phyloP scores from a whole-genome alignment of 2,888 invertebrate genomes.

The Rhyacophila evoluta region DNA sequence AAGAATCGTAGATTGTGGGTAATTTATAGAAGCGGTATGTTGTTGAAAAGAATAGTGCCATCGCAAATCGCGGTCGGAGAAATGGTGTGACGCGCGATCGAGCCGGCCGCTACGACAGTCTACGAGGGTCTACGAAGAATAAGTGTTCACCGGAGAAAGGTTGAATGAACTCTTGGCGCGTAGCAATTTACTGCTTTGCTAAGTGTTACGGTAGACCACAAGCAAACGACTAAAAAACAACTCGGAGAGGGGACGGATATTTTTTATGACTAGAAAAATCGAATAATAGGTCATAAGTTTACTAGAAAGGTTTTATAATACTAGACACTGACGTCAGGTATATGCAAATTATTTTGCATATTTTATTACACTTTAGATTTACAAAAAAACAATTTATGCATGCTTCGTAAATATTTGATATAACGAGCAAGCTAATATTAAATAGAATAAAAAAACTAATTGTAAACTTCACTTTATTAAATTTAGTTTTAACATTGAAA shows the following conservation, averaged over 20 bases:
- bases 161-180: slow-evolving; percentile 47
- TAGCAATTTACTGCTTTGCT: slow-evolving; percentile 35
- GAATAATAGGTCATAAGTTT: slow-evolving; percentile 16
- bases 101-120: not conserved
- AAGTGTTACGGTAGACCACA: slow-evolving; percentile 50
- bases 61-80: slow-evolving; percentile 46
- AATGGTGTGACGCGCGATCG: slow-evolving; percentile 46
- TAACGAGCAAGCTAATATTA: no score
- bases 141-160: slow-evolving; percentile 16
- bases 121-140: not conserved
- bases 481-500: no score
- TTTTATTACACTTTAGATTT: no score
- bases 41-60: slow-evolving; percentile 7
- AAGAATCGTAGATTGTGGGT: not conserved
- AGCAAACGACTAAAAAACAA: slow-evolving; percentile 34
- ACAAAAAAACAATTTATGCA: no score
- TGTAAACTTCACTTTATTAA: no score
- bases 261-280: slow-evolving; percentile 9
- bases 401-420: no score
- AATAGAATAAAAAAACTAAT: no score
- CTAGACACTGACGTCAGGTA: not conserved
- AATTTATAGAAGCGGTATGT: not conserved
- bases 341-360: not conserved
- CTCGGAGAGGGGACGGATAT: not conserved
- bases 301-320: slow-evolving; percentile 10